These are phyloP conservation scores for Perdix hodgsoniae DNA, from an alignment of 2,797 vertebrate genomes.

Conservation along the genomic window DNA sequence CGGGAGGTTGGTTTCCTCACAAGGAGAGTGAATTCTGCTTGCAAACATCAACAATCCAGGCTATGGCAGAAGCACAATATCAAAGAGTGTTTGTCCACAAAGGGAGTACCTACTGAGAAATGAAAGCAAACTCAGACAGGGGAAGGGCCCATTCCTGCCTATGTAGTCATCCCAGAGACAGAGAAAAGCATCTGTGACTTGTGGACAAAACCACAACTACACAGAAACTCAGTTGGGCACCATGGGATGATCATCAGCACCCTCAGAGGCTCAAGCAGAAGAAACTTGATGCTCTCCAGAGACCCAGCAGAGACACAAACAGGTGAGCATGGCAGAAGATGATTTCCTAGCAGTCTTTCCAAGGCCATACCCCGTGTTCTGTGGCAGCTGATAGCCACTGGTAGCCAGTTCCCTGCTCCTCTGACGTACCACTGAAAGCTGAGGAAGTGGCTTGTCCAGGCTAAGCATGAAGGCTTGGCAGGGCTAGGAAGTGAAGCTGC, in stretches of 20 bases:
- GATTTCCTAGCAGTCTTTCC: not conserved
- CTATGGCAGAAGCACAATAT: not conserved
- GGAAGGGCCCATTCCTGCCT: not conserved
- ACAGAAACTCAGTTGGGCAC: not conserved
- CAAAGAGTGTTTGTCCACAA: not conserved
- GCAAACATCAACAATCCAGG: not conserved
- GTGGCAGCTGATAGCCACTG: not conserved
- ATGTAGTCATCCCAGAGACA: not conserved
- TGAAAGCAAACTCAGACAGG: not conserved
- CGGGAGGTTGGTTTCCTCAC: constrained; percentile 1
- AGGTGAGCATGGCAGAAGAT: not conserved
- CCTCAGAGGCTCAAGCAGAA: not conserved
- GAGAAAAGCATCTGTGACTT: not conserved
- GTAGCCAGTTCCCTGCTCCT: not conserved
- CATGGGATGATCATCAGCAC: not conserved
- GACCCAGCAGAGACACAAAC: not conserved
- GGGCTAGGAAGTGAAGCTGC: not conserved
- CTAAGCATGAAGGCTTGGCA: constrained; percentile 40
- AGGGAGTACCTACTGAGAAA: not conserved
- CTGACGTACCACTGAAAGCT: not conserved
- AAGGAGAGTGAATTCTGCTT: not conserved
- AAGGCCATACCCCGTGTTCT: accelerated
- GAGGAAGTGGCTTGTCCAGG: constrained; percentile 48
- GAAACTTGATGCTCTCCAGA: not conserved
- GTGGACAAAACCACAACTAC: not conserved